Percentiles rank a stretch among this genome's conserved stretches.
Conservation (phyloP, 2,888 invertebrate genomes). For the Lepidochitona cinerea region DNA sequence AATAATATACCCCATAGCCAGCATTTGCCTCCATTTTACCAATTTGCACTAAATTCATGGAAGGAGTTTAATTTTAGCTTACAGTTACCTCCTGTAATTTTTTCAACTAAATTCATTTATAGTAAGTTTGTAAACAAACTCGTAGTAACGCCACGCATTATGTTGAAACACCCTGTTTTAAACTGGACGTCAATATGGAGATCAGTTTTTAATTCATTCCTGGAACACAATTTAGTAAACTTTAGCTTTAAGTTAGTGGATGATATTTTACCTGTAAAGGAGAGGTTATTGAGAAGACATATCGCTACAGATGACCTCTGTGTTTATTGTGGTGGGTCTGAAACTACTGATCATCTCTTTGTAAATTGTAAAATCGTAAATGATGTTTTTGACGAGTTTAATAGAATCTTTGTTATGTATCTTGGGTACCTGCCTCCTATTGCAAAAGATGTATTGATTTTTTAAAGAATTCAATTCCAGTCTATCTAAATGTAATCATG, state of each 20-base stretch:
- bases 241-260: not conserved
- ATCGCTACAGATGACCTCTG: not conserved
- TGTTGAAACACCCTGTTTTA: too few relatives aligned
- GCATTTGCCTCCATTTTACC: too few relatives aligned
- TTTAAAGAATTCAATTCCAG: too few relatives aligned
- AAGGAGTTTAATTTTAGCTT: too few relatives aligned
- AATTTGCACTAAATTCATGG: too few relatives aligned
- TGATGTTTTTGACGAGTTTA: not conserved
- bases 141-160: too few relatives aligned
- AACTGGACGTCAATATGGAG: not conserved
- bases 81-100: too few relatives aligned
- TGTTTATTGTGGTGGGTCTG: slow-evolving; percentile 1
- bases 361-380: not conserved
- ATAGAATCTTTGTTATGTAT: not conserved
- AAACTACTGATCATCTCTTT: not conserved
- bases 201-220: not conserved
- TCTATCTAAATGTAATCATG: not conserved
- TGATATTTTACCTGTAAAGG: not conserved
- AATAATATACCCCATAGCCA: too few relatives aligned
- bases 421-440: not conserved
- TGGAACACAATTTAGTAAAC: not conserved
- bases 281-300: not conserved
- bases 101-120: too few relatives aligned
- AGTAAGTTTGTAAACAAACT: too few relatives aligned
- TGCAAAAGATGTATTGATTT: not conserved